Evolutionary conservation across 1,140 invertebrate species (phyloP).

Genomic region (Drosophila aff.): DNA sequence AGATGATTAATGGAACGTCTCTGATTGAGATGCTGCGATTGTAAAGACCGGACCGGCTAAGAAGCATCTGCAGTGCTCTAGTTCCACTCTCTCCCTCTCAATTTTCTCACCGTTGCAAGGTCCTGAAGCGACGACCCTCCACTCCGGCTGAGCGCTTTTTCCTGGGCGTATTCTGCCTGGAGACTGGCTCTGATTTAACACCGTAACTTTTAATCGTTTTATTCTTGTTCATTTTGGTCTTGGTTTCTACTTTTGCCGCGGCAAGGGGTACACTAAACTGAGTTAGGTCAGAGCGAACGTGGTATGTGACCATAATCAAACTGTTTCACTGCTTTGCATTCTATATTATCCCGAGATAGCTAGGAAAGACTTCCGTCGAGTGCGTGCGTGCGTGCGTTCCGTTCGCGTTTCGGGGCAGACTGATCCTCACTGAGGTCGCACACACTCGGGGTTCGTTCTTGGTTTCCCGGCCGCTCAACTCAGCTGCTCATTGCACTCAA

Average conservation of each 20-base stretch:
- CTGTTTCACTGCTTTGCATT: slow-evolving; percentile 12
- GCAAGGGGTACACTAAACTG: slow-evolving; percentile 37
- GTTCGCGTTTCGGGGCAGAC: slow-evolving; percentile 40
- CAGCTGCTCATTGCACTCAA: slow-evolving; percentile 19
- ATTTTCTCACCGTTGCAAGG: slow-evolving; percentile 52
- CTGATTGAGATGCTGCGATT: neutral
- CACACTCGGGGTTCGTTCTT: neutral
- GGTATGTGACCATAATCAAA: slow-evolving; percentile 47
- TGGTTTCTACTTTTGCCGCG: neutral
- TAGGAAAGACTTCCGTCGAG: neutral
- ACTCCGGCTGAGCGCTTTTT: neutral
- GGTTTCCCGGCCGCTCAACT: neutral
- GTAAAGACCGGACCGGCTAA: neutral
- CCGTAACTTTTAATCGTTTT: slow-evolving; percentile 21
- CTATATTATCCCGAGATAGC: neutral
- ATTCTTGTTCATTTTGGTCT: slow-evolving; percentile 39
- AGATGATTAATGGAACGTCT: slow-evolving; percentile 21
- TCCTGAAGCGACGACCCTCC: slow-evolving; percentile 16
- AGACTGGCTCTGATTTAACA: slow-evolving; percentile 11
- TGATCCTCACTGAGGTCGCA: slow-evolving; percentile 44
- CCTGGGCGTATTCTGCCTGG: slow-evolving; percentile 9
- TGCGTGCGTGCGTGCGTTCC: slow-evolving; percentile 8
- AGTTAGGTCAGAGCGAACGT: slow-evolving; percentile 31
- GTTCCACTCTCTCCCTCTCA: too few relatives aligned
- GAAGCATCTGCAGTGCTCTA: neutral